Percentiles rank a stretch among this genome's conserved stretches.
Conservation (phyloP, 2,113 vertebrate genomes). For the Pollimyrus isidori region DNA sequence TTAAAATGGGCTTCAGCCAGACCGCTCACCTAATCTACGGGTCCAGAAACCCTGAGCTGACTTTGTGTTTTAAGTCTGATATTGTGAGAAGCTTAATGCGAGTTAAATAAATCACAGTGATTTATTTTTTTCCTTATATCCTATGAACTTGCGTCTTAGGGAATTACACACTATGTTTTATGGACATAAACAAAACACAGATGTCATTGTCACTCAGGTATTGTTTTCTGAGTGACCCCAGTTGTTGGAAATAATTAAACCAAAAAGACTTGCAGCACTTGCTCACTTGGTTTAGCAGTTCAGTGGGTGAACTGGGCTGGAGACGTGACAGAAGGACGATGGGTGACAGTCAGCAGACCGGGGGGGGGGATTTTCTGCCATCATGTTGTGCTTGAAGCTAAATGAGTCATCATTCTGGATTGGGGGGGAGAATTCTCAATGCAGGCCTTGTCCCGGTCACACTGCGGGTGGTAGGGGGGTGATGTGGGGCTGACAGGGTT, state of each 20-base stretch:
- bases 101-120: not conserved
- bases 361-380: slow-evolving; percentile 26
- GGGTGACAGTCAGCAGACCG: slow-evolving; percentile 9
- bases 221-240: not conserved
- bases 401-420: slow-evolving; percentile 11
- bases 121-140: not conserved
- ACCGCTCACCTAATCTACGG: not conserved
- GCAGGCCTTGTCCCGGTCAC: too few relatives aligned
- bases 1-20: not conserved
- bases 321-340: not conserved
- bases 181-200: not conserved
- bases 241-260: not conserved
- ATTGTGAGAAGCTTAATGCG: not conserved
- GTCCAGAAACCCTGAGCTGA: not conserved
- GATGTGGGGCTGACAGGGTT: not conserved
- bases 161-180: not conserved
- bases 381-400: slow-evolving; percentile 48
- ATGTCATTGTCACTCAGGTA: not conserved
- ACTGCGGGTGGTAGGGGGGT: not conserved
- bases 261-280: not conserved
- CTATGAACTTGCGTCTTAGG: not conserved
- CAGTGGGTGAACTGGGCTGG: not conserved
- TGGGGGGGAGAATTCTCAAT: not conserved
- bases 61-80: not conserved
- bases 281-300: not conserved